Evolutionary conservation across 2,888 invertebrate species (phyloP).

Genomic region (Erynnis tages): DNA sequence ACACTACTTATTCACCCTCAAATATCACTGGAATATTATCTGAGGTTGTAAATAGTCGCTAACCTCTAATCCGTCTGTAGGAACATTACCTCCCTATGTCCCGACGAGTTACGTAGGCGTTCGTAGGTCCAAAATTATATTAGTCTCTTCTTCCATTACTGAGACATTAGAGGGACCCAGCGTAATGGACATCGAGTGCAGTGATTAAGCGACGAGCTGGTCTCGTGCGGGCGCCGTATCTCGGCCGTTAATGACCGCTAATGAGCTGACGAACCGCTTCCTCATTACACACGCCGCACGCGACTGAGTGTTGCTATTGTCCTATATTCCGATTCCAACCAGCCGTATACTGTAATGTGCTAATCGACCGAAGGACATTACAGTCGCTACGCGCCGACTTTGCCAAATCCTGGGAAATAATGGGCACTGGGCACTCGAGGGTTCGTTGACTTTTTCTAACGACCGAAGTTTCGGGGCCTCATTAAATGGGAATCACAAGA

Average conservation of each 20-base stretch:
- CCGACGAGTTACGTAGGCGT: too few species aligned
- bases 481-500: neutral
- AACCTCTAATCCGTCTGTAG: too few species aligned
- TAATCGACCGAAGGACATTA: neutral
- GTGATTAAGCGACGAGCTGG: neutral
- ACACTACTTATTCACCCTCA: too few species aligned
- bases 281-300: conserved; percentile 33
- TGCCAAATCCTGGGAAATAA: neutral
- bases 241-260: conserved; percentile 35
- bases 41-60: too few species aligned
- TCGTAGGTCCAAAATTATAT: too few species aligned
- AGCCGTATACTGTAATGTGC: too few species aligned
- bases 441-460: conserved; percentile 6
- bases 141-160: too few species aligned
- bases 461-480: conserved; percentile 1
- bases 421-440: neutral
- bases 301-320: neutral
- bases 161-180: neutral
- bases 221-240: conserved; percentile 18
- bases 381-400: neutral
- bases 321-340: too few species aligned
- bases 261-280: conserved; percentile 37
- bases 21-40: too few species aligned
- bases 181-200: neutral
- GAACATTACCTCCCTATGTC: too few species aligned